Base-by-base conservation (phyloP, 2,113 vertebrate genomes). In the Bos indicus region DNA sequence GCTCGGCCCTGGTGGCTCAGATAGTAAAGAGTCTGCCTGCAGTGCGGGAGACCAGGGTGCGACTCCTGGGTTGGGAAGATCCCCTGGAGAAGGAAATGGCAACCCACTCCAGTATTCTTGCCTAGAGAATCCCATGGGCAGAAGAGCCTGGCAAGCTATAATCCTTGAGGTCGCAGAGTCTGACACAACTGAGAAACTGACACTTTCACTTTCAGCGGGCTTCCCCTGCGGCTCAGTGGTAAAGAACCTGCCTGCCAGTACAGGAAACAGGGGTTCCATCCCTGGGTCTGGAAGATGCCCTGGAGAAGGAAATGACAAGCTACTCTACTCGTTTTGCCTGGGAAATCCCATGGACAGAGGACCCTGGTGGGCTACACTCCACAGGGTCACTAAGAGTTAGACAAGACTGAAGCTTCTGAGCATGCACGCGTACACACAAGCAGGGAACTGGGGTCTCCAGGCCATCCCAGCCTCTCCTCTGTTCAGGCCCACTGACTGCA, bases 201-300 rank as follows among this genome's bases (percentile, higher is more conserved):
- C 33, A 10, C 62, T n/a, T 67, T 19, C 3, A 1, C 33, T 67
- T n/a, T n/a, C 33, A 67, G 62, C 8, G 1, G 16, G 33, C n/a
- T 67, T 10, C 8, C 33, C 62, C 33, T n/a, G 9, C 6, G 64
- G n/a, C 64, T 71, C n/a, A 36, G 9, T 6, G 33, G 64, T 12
- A 23, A 36, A 36, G n/a, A 36, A 10, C 6, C 64, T 17, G 19
- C n/a, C n/a, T 71, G n/a, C 17, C 7, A 40, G n/a, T 23, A 19
- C 4, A 3, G 67, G 19, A 71, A 2, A 12, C 0, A 0, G 9
- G n/a, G n/a, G 10, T 23, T 40, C n/a, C 2, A 3, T 5, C 9
- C n/a, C 4, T 36, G n/a, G 2, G 64, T 71, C 17, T 6, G 67
- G 67, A 71, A 36, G n/a, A 71, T 23, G 0, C 19, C 67, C 5